Percentiles rank a stretch among this genome's conserved stretches.
These are phyloP conservation scores for Rutilus rutilus DNA, from an alignment of 2,113 vertebrate species.

Conservation along the genomic window DNA sequence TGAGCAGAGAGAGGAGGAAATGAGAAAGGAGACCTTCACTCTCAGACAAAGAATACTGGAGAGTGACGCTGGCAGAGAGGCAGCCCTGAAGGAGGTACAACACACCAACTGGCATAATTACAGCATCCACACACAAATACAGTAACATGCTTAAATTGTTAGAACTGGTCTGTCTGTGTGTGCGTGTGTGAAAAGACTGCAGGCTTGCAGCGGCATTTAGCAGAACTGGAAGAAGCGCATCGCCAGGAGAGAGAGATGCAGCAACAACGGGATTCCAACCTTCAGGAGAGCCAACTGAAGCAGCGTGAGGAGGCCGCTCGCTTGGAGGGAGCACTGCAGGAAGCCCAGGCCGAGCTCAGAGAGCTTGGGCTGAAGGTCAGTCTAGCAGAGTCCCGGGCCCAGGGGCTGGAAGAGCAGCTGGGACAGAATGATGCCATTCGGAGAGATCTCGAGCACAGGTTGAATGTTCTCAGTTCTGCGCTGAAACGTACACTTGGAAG, in stretches of 20 bases:
- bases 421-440: constrained; percentile 57
- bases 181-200: constrained; percentile 67
- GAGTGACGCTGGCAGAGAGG: constrained; percentile 72
- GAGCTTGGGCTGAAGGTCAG: constrained; percentile 66
- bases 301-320: constrained; percentile 57
- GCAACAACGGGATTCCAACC: constrained; percentile 63
- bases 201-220: constrained; percentile 69
- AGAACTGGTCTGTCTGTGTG: not conserved
- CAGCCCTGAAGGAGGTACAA: constrained; percentile 77
- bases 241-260: constrained; percentile 65
- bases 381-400: constrained; percentile 60
- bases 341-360: constrained; percentile 43
- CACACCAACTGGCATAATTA: not conserved
- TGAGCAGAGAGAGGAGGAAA: constrained; percentile 72
- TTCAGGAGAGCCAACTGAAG: constrained; percentile 52
- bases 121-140: not conserved
- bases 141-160: not conserved
- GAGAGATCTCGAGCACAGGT: constrained; percentile 68
- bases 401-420: constrained; percentile 74
- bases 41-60: constrained; percentile 72
- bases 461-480: constrained; percentile 69
- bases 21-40: constrained; percentile 63
- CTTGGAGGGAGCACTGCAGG: constrained; percentile 66
- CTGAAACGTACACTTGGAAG: constrained; percentile 73
- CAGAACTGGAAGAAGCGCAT: constrained; percentile 67